Evolutionary conservation across 2,113 vertebrate genomes (phyloP).

Genomic region (Salvelinus sp.): DNA sequence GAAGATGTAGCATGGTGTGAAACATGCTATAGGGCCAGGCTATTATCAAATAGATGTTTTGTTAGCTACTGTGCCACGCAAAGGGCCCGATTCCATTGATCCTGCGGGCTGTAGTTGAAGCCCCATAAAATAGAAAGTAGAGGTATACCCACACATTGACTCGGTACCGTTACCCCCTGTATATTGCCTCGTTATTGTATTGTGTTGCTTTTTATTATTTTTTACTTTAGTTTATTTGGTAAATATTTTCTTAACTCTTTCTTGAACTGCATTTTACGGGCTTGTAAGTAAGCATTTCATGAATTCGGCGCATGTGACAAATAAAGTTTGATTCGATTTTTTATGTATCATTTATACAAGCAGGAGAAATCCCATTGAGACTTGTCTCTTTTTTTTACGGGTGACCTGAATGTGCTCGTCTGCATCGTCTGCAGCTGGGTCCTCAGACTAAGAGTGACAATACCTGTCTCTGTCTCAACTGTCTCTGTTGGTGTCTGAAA

Average conservation of each 20-base stretch:
- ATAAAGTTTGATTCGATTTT: neutral
- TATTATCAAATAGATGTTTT: constrained; percentile 32
- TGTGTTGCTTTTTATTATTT: too few species aligned
- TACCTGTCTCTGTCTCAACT: neutral
- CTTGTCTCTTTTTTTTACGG: too few species aligned
- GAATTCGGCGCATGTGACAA: too few species aligned
- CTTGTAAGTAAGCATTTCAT: too few species aligned
- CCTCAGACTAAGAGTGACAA: neutral
- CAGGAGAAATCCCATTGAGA: constrained; percentile 11
- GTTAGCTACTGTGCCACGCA: constrained; percentile 22
- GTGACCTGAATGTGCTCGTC: too few species aligned
- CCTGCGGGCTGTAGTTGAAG: constrained; percentile 19
- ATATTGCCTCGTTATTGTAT: too few species aligned
- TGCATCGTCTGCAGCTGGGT: neutral
- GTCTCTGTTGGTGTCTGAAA: neutral
- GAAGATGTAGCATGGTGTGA: constrained; percentile 47
- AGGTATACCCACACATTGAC: neutral
- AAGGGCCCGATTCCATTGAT: constrained; percentile 35
- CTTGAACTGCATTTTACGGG: too few species aligned
- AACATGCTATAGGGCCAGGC: constrained; percentile 26
- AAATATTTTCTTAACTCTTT: too few species aligned
- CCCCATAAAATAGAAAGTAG: constrained; percentile 34
- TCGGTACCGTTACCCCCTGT: too few species aligned
- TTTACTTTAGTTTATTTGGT: too few species aligned
- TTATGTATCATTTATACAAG: constrained; percentile 41